A percentile compares a stretch with the other conserved stretches of the same genome.
Evolutionary conservation across 2,888 invertebrate species (phyloP).

Genomic region (Ypsolopha sequella): DNA sequence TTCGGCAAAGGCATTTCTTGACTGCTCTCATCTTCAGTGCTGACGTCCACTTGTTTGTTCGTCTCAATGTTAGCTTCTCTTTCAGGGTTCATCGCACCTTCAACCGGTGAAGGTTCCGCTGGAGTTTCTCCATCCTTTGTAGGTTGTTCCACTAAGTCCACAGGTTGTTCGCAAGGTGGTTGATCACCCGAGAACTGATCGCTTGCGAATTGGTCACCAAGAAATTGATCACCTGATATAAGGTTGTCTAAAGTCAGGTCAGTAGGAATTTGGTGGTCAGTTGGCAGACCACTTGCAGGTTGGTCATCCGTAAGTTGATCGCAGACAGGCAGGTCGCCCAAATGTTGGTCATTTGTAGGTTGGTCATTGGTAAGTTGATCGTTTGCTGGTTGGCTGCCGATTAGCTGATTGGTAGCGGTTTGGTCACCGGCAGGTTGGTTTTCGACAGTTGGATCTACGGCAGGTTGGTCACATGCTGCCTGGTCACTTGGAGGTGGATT

Average conservation of each 20-base stretch:
- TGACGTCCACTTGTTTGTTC: not conserved
- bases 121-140: not conserved
- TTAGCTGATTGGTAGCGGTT: too few relatives aligned
- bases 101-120: conserved; percentile 6
- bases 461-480: too few relatives aligned
- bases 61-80: not conserved
- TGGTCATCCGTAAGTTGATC: not conserved
- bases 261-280: not conserved
- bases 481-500: too few relatives aligned
- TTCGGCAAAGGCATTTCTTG: conserved; percentile 19
- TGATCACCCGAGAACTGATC: conserved; percentile 1
- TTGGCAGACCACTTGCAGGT: not conserved
- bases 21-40: conserved; percentile 30
- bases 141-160: too few relatives aligned
- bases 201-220: conserved; percentile 4
- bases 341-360: too few relatives aligned
- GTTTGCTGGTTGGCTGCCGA: too few relatives aligned
- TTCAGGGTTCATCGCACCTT: conserved; percentile 5
- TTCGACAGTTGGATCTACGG: too few relatives aligned
- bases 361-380: too few relatives aligned
- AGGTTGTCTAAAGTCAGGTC: not conserved
- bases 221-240: conserved; percentile 4
- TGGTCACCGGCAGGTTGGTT: too few relatives aligned
- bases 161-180: not conserved
- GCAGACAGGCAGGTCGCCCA: not conserved